Conservation (phyloP, 2,888 invertebrate species). For the Melanophora roralis region DNA sequence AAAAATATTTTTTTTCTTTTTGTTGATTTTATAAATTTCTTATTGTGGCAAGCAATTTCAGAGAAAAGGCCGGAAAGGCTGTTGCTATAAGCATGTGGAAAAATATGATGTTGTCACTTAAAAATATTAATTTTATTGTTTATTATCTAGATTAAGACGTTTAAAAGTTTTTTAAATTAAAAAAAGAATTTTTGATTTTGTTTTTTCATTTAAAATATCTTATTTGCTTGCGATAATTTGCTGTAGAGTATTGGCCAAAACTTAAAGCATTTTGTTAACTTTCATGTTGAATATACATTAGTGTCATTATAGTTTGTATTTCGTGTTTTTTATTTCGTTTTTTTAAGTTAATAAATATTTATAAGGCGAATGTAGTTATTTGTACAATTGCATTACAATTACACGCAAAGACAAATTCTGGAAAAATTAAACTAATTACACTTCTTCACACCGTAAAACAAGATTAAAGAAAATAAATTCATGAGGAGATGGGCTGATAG, state of each 20-base stretch:
- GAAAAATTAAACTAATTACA: constrained; percentile 9
- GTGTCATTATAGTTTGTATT: constrained; percentile 22
- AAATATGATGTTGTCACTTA: too few relatives aligned
- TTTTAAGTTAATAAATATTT: constrained; percentile 30
- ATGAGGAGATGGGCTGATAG: not conserved
- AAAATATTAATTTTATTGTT: too few relatives aligned
- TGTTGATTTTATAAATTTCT: too few relatives aligned
- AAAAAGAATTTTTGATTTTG: too few relatives aligned
- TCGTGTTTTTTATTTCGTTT: not conserved
- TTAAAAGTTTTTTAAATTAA: too few relatives aligned
- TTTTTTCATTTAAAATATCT: too few relatives aligned
- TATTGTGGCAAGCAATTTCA: too few relatives aligned
- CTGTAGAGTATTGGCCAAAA: not conserved
- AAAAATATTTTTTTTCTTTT: too few relatives aligned
- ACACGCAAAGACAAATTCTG: constrained; percentile 31
- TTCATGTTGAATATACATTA: constrained; percentile 46
- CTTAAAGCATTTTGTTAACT: constrained; percentile 4
- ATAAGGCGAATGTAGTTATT: not conserved
- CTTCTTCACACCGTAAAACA: constrained; percentile 32
- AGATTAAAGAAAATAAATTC: not conserved
- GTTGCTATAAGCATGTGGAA: too few relatives aligned
- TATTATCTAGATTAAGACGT: too few relatives aligned
- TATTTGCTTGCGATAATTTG: not conserved
- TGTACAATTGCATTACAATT: constrained; percentile 2
- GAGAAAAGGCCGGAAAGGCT: too few relatives aligned